phyloP scores from a whole-genome alignment of 1,140 invertebrate genomes.

The Leptopilina boulardi region DNA sequence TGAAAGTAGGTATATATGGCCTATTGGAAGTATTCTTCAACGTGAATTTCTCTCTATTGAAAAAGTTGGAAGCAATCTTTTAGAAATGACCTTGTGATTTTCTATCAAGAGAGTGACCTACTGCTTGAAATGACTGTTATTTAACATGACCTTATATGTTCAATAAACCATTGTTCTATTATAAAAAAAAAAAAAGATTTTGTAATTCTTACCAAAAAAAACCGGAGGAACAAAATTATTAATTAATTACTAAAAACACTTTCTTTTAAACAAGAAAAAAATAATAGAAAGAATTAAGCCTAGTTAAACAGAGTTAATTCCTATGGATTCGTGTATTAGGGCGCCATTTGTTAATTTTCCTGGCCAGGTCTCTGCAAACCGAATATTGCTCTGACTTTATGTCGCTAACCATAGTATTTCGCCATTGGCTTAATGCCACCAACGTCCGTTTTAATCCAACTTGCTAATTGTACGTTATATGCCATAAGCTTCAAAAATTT shows the following conservation, averaged over 20 bases:
- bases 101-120: background rate
- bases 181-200: too few relatives aligned
- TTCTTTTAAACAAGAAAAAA: too few relatives aligned
- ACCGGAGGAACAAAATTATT: too few relatives aligned
- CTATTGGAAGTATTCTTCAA: background rate
- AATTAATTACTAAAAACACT: too few relatives aligned
- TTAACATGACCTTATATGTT: background rate
- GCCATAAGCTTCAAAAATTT: background rate
- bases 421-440: background rate
- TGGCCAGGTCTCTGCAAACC: background rate
- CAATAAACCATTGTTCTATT: too few relatives aligned
- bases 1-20: too few relatives aligned
- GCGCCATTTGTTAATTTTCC: conserved; percentile 24
- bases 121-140: background rate
- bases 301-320: background rate
- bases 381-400: conserved; percentile 17
- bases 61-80: background rate
- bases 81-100: conserved; percentile 1
- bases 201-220: too few relatives aligned
- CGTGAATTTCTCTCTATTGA: background rate
- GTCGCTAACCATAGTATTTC: conserved; percentile 14
- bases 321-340: conserved; percentile 5
- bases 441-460: conserved; percentile 4
- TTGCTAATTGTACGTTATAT: conserved; percentile 16
- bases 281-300: too few relatives aligned